A percentile compares a stretch with the other conserved stretches of the same genome.
phyloP scores from a whole-genome alignment of 2,113 vertebrate species.

The Anas platyrhynchos region DNA sequence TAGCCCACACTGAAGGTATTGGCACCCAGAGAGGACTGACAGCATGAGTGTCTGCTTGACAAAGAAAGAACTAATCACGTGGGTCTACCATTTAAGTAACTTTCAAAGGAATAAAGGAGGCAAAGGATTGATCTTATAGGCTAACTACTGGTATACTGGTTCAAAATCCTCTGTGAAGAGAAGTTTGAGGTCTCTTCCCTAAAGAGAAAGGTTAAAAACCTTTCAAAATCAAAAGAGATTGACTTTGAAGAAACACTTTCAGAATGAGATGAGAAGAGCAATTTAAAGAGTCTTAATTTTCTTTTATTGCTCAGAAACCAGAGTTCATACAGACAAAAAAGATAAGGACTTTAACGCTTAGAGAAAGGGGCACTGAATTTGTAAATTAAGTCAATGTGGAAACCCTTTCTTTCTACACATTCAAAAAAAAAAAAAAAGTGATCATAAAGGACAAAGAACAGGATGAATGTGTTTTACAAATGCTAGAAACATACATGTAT shows the following conservation, averaged over 20 bases:
- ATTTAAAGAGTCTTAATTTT: background rate
- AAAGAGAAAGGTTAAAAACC: background rate
- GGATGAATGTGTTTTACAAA: slow-evolving; percentile 53
- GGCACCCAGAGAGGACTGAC: too few relatives aligned
- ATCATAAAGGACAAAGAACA: slow-evolving; percentile 5
- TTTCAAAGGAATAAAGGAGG: too few relatives aligned
- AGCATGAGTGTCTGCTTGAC: too few relatives aligned
- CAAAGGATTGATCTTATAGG: too few relatives aligned
- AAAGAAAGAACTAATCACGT: too few relatives aligned
- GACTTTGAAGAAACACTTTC: background rate
- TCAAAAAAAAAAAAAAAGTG: background rate
- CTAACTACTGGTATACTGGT: too few relatives aligned
- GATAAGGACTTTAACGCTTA: background rate
- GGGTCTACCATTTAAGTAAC: too few relatives aligned
- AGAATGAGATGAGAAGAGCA: background rate
- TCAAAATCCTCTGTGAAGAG: too few relatives aligned
- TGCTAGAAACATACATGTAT: slow-evolving; percentile 31
- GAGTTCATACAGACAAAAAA: background rate
- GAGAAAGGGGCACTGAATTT: slow-evolving; percentile 12
- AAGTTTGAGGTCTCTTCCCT: background rate
- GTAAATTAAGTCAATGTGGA: slow-evolving; percentile 28
- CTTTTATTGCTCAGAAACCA: background rate
- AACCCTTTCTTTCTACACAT: background rate
- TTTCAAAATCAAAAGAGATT: background rate
- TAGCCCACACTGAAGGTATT: too few relatives aligned